phyloP scores from a whole-genome alignment of 2,113 vertebrate species.

The Lipotes vexillifer region DNA sequence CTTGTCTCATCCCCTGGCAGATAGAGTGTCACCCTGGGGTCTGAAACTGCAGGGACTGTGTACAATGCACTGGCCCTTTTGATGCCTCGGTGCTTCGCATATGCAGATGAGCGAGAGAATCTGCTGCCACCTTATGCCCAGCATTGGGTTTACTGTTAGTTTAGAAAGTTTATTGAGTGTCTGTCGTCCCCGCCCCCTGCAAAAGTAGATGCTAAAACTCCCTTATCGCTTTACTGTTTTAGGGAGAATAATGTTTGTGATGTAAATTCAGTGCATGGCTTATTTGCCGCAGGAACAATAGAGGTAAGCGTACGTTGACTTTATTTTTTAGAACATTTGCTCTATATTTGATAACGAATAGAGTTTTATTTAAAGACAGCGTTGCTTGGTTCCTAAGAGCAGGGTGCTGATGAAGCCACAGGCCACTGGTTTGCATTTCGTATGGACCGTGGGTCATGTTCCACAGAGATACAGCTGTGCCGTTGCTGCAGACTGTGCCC shows the following conservation, averaged over 20 bases:
- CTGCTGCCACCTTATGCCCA: rapidly evolving
- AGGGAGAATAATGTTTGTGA: constrained; percentile 96
- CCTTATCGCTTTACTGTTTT: constrained; percentile 37
- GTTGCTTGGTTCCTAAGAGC: too few species aligned
- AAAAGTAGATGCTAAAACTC: not conserved
- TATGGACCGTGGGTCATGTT: rapidly evolving
- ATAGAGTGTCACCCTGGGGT: not conserved
- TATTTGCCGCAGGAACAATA: constrained; percentile 91
- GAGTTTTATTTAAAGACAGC: not conserved
- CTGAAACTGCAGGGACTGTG: not conserved
- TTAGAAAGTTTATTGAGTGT: not conserved
- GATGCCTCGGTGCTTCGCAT: not conserved
- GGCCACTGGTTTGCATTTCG: not conserved
- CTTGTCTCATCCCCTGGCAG: not conserved
- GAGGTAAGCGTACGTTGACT: constrained; percentile 83
- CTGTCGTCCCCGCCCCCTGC: too few species aligned
- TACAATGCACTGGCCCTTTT: not conserved
- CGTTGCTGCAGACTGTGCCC: not conserved
- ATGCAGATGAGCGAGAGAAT: not conserved
- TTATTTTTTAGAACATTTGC: not conserved
- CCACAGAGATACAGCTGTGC: not conserved
- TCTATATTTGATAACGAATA: not conserved
- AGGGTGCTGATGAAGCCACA: not conserved
- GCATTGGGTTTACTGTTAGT: not conserved
- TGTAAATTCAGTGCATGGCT: constrained; percentile 92